Evolutionary conservation across 2,888 invertebrate species (phyloP), one percentile per base, ranked within the genome.

Genomic region (Apodemia duryi): DNA sequence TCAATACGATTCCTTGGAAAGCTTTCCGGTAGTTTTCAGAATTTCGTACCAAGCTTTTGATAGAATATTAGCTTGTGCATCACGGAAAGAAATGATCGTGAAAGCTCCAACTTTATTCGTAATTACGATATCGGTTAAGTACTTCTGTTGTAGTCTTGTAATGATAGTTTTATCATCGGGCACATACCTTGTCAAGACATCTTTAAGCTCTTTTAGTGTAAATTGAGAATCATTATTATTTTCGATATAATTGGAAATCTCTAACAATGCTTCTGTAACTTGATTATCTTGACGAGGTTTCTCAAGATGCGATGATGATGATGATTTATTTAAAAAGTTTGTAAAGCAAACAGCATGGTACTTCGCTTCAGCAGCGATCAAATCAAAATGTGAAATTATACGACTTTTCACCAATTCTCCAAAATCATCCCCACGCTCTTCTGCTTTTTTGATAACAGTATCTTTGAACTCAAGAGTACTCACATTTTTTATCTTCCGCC

Each of bases 191-290:
- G 41, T 41, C 9, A 41, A 41, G 9, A 41, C 41, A 41, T 41
- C 41, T 9, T 9, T 10, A 2, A 41, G 41, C 41, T 41, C 41
- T 41, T 41, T 41, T 41, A 9, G 41, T 2, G 41, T 41, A 41
- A 41, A 41, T 41, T 41, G 41, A 1, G 9, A 41, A 41, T 41
- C 1, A 9, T 46, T 43, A 73, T 76, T 75, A 76, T 74, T 79
- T 78, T 82, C 77, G 65, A 82, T 80, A 67, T 80, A 82, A 74
- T 57, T 63, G 73, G 78, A 81, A 77, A 81, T 75, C 73, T 79
- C 75, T 65, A 79, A 72, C 10, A 41, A 9, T 9, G 81, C 77
- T 79, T 76, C 66, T 67, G 75, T 76, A 65, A 80, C 78, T 77
- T 78, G 74, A 77, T 79, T 69, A 76, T 79, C 75, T 78, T 77